Conservation (phyloP, 2,888 invertebrate genomes). For the Anoplius nigerrimus region DNA sequence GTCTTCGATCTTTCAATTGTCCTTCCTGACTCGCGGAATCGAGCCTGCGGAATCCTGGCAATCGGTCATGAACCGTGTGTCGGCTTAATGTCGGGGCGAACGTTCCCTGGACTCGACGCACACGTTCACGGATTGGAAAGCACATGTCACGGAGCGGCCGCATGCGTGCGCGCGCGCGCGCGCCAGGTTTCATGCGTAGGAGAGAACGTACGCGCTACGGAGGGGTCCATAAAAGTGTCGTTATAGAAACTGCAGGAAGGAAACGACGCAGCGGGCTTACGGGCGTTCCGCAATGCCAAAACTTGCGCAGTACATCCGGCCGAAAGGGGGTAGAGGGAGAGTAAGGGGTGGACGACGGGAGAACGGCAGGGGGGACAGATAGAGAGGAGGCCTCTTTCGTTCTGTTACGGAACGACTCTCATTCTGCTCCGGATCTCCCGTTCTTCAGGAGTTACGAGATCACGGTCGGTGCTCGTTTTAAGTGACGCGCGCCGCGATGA, state of each 20-base stretch:
- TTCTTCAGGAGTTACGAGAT: conserved; percentile 30
- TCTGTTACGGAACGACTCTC: background rate
- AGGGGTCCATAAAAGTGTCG: conserved; percentile 40
- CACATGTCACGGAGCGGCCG: too few species aligned
- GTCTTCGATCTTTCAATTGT: too few species aligned
- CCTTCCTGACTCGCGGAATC: too few species aligned
- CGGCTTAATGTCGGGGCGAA: too few species aligned
- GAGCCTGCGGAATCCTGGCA: too few species aligned
- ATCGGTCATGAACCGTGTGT: too few species aligned
- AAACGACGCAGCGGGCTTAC: conserved; percentile 23
- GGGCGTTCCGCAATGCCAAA: background rate
- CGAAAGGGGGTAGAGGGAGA: too few species aligned
- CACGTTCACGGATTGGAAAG: too few species aligned
- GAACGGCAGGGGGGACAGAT: conserved; percentile 15
- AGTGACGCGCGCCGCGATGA: conserved; percentile 4
- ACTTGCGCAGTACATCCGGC: conserved; percentile 2
- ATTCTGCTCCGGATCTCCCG: conserved; percentile 9
- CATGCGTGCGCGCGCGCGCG: too few species aligned
- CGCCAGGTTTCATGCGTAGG: background rate
- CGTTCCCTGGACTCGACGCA: too few species aligned
- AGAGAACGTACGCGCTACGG: conserved; percentile 20
- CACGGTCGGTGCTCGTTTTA: background rate
- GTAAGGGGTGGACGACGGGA: too few species aligned
- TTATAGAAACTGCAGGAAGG: conserved; percentile 41
- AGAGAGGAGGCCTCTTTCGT: conserved; percentile 1